Percentiles rank a stretch among this genome's conserved stretches.
These are phyloP conservation scores for Mayetiola destructor DNA, from an alignment of 2,888 invertebrate genomes.

Conservation along the genomic window DNA sequence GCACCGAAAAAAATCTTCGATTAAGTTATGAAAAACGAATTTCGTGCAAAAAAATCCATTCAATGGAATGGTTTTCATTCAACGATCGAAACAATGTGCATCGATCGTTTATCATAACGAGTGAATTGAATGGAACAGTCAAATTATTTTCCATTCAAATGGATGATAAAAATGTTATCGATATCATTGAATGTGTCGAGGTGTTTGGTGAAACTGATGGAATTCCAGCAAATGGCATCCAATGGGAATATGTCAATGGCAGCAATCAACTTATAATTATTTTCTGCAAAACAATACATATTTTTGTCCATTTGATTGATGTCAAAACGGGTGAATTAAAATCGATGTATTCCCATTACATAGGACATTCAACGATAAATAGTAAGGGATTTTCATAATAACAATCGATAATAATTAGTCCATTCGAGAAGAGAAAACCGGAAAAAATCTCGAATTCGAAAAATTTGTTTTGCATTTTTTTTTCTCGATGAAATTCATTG, in stretches of 20 bases:
- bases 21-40: not conserved
- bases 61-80: slow-evolving; percentile 8
- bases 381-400: not conserved
- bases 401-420: not conserved
- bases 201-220: not conserved
- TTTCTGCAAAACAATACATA: not conserved
- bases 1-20: not conserved
- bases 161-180: not conserved
- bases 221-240: not conserved
- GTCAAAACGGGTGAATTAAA: not conserved
- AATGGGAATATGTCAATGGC: not conserved
- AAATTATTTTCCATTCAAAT: not conserved
- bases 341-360: not conserved
- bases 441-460: not conserved
- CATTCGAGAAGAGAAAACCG: not conserved
- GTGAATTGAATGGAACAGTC: not conserved
- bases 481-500: no score
- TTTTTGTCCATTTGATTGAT: not conserved
- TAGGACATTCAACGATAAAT: not conserved
- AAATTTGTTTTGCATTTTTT: no score
- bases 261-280: not conserved
- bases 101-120: not conserved
- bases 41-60: not conserved
- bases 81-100: not conserved
- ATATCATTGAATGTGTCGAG: not conserved